Evolutionary conservation across 2,113 vertebrate species (phyloP).

Genomic region (Junco hyemalis): DNA sequence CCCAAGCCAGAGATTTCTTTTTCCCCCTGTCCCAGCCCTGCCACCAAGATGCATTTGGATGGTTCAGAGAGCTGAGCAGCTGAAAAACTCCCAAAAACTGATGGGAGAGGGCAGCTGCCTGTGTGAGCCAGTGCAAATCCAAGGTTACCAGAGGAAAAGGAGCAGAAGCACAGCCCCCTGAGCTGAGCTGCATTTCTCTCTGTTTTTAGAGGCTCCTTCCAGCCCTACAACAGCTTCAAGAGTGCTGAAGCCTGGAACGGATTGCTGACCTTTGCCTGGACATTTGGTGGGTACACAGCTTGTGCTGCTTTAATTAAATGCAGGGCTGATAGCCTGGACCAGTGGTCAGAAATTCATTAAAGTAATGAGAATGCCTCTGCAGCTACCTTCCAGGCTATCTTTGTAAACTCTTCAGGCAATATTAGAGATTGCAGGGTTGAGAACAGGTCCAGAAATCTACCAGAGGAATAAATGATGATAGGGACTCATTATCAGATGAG

Average conservation of each 20-base stretch:
- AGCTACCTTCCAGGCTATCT: conserved; percentile 35
- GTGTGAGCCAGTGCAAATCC: not conserved
- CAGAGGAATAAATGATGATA: conserved; percentile 18
- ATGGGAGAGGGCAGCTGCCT: not conserved
- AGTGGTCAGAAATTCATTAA: conserved; percentile 62
- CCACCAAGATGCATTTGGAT: not conserved
- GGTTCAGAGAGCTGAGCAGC: not conserved
- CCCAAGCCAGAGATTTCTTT: not conserved
- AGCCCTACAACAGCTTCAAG: not conserved
- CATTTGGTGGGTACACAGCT: conserved; percentile 41
- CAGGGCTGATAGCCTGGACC: conserved; percentile 36
- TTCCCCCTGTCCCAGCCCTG: not conserved
- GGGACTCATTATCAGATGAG: conserved; percentile 23
- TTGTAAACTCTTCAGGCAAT: conserved; percentile 43
- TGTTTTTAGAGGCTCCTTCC: not conserved
- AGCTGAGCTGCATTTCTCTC: not conserved
- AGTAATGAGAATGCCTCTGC: conserved; percentile 53
- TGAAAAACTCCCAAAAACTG: not conserved
- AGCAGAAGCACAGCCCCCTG: not conserved
- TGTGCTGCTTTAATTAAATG: conserved; percentile 48
- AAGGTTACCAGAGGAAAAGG: not conserved
- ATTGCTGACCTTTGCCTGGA: conserved; percentile 54
- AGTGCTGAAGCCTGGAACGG: not conserved
- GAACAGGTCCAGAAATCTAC: conserved; percentile 22
- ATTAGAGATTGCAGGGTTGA: conserved; percentile 25